Conservation (phyloP, 2,113 vertebrate genomes). For the Takifugu bimaculatus region DNA sequence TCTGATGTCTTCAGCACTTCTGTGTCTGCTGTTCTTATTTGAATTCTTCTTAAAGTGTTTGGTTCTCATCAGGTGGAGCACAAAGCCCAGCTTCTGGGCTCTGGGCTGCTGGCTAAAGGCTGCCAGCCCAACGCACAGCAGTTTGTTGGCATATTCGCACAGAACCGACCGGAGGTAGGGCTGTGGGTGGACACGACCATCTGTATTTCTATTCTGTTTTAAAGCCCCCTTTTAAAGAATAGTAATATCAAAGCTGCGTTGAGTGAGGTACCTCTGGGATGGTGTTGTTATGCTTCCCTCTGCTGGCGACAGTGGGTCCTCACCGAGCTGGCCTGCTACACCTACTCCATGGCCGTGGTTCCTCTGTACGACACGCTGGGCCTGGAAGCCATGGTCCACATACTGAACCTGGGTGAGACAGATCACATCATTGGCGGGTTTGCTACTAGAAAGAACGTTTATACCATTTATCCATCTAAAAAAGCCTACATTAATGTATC, state of each 20-base stretch:
- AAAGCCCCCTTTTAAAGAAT: not conserved
- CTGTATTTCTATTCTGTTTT: not conserved
- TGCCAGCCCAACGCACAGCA: slow-evolving; percentile 71
- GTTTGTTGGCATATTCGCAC: slow-evolving; percentile 75
- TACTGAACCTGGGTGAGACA: slow-evolving; percentile 73
- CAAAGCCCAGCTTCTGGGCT: slow-evolving; percentile 71
- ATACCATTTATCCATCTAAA: too few relatives aligned
- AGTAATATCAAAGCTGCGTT: too few relatives aligned
- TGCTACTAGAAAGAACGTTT: too few relatives aligned
- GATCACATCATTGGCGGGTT: not conserved
- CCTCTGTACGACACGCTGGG: slow-evolving; percentile 79
- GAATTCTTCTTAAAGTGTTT: slow-evolving; percentile 14
- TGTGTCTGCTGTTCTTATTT: not conserved
- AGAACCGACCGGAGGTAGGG: slow-evolving; percentile 77
- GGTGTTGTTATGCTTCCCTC: slow-evolving; percentile 68
- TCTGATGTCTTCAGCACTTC: slow-evolving; percentile 27
- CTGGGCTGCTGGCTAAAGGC: slow-evolving; percentile 74
- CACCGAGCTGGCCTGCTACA: slow-evolving; percentile 77
- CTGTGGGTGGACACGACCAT: not conserved
- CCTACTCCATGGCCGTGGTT: slow-evolving; percentile 77
- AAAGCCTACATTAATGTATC: too few relatives aligned
- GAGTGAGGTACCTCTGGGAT: not conserved
- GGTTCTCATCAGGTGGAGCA: slow-evolving; percentile 65
- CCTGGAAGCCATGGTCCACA: slow-evolving; percentile 76
- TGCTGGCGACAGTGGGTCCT: slow-evolving; percentile 77